Conservation (phyloP, 2,797 vertebrate genomes). For the Pseudochirops corinnae region DNA sequence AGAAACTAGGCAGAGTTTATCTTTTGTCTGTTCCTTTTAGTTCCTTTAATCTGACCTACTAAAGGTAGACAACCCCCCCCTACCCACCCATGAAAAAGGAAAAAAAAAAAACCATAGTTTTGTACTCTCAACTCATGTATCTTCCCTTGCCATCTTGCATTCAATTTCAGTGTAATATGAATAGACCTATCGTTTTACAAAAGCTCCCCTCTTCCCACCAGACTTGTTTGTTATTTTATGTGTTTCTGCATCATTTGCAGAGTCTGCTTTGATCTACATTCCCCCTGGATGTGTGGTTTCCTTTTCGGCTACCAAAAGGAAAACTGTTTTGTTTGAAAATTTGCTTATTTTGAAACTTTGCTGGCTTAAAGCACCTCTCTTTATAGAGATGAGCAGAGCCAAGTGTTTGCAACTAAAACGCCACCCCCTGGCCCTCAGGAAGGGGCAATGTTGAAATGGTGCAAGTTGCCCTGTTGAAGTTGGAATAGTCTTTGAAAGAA, state of each 20-base stretch:
- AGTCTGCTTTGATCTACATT: conserved; percentile 90
- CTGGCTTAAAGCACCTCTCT: conserved; percentile 85
- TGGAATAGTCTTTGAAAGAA: conserved; percentile 65
- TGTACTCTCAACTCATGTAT: conserved; percentile 80
- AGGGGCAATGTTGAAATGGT: conserved; percentile 79
- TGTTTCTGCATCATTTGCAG: conserved; percentile 90
- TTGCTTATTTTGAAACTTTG: conserved; percentile 86
- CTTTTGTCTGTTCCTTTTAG: conserved; percentile 79
- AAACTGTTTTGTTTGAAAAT: conserved; percentile 88
- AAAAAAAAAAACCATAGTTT: conserved; percentile 81
- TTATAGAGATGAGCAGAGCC: conserved; percentile 81
- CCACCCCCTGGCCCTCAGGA: conserved; percentile 77
- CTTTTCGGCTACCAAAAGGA: conserved; percentile 88
- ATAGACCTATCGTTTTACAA: conserved; percentile 88
- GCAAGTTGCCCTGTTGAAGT: conserved; percentile 70
- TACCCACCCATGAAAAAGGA: conserved; percentile 42
- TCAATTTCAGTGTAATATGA: conserved; percentile 87
- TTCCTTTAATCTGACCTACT: conserved; percentile 77
- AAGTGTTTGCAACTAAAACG: conserved; percentile 76
- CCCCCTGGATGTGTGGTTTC: conserved; percentile 88
- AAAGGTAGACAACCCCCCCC: conserved; percentile 70
- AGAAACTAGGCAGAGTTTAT: conserved; percentile 71
- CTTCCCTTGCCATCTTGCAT: conserved; percentile 84
- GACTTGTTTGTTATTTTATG: conserved; percentile 90
- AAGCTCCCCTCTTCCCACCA: conserved; percentile 87